Percentiles rank a stretch among this genome's conserved stretches.
phyloP scores from a whole-genome alignment of 2,113 vertebrate genomes.

The Tachycineta bicolor region DNA sequence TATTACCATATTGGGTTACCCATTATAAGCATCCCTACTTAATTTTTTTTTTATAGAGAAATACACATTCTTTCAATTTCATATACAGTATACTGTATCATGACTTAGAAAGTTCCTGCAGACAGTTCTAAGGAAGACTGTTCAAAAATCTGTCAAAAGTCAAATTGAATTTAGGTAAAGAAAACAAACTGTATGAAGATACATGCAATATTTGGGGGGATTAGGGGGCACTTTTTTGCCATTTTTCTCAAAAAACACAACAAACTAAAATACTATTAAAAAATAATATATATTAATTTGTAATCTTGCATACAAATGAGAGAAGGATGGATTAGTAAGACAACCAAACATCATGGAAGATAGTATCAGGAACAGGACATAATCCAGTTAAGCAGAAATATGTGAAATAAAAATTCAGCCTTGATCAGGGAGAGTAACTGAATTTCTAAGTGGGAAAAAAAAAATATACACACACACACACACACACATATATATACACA shows the following conservation, averaged over 20 bases:
- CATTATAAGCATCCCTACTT: background rate
- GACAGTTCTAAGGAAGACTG: background rate
- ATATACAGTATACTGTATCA: background rate
- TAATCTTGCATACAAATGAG: background rate
- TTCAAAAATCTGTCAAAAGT: background rate
- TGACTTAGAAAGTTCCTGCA: background rate
- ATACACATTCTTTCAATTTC: background rate
- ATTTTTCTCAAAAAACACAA: background rate
- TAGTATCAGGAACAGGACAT: background rate
- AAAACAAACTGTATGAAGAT: background rate
- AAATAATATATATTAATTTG: background rate
- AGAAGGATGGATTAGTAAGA: background rate
- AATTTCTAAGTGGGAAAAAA: background rate
- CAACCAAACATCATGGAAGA: background rate
- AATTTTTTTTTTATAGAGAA: background rate
- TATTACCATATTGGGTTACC: background rate
- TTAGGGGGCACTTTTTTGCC: fast-evolving
- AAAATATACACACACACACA: too few species aligned
- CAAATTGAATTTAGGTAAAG: background rate
- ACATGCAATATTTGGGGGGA: background rate
- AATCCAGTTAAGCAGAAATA: background rate
- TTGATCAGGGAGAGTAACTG: background rate
- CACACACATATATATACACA: too few species aligned
- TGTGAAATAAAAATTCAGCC: background rate
- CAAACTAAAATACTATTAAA: background rate